These are phyloP conservation scores for Emydoidea blandingii DNA, from an alignment of 2,797 vertebrate species.

Conservation along the genomic window DNA sequence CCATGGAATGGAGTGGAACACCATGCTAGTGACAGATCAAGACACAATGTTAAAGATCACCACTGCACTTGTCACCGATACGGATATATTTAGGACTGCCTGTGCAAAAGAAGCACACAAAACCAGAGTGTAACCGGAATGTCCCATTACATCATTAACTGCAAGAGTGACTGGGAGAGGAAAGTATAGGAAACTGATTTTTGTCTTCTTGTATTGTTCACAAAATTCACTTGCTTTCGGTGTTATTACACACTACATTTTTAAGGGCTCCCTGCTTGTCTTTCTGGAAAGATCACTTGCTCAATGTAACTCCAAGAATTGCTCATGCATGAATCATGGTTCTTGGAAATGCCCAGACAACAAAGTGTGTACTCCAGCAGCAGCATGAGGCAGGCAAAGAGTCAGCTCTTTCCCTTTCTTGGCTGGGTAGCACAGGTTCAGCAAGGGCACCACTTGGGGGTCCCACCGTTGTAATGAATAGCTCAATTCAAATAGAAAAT, in stretches of 20 bases:
- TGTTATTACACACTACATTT: neutral
- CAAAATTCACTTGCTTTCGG: neutral
- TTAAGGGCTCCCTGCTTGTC: neutral
- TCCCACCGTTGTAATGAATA: neutral
- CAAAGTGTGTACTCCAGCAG: accelerated
- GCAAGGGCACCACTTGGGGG: neutral
- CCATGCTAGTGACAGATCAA: neutral
- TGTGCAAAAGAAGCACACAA: neutral
- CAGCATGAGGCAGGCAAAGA: neutral
- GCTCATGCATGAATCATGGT: neutral
- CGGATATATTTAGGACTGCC: neutral
- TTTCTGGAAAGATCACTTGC: neutral
- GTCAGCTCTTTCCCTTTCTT: neutral
- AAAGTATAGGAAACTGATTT: neutral
- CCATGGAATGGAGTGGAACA: neutral
- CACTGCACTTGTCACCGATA: neutral
- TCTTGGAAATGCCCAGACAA: neutral
- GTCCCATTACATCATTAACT: neutral
- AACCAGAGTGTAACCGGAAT: neutral
- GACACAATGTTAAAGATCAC: neutral
- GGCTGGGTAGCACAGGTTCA: neutral
- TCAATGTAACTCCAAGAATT: neutral
- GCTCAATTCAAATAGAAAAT: neutral
- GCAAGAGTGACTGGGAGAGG: neutral
- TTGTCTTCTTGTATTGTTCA: neutral